Percentiles rank a stretch among this genome's conserved stretches.
Evolutionary conservation across 2,797 vertebrate genomes (phyloP).

Genomic region (Xiphophorus birchmanni): DNA sequence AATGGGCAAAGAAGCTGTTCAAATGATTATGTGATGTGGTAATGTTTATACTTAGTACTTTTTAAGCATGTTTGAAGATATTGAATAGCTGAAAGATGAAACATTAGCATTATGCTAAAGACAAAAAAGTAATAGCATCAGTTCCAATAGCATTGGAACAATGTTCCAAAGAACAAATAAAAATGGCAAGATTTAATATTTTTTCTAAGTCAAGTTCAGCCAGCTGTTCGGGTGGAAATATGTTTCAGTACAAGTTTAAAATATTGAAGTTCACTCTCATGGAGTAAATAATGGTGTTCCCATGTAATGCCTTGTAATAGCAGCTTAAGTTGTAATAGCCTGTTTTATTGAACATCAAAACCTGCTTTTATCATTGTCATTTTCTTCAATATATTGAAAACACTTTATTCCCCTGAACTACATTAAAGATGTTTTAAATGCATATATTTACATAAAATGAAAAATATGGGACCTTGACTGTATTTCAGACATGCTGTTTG

Average conservation of each 20-base stretch:
- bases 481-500: slow-evolving; percentile 90
- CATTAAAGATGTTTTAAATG: not conserved
- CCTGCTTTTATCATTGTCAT: not conserved
- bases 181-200: not conserved
- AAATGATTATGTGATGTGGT: not conserved
- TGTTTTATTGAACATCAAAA: not conserved
- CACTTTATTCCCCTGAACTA: not conserved
- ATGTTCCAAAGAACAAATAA: not conserved
- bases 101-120: not conserved
- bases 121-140: not conserved
- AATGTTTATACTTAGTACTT: not conserved
- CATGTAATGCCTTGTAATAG: not conserved
- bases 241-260: not conserved
- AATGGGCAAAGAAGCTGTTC: not conserved
- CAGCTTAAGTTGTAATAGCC: not conserved
- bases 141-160: not conserved
- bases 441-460: not conserved
- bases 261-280: not conserved
- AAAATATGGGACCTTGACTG: slow-evolving; percentile 66
- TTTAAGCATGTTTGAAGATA: not conserved
- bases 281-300: not conserved
- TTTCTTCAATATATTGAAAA: not conserved
- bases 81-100: not conserved
- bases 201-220: too few relatives aligned
- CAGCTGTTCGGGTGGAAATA: not conserved